phyloP scores from a whole-genome alignment of 2,797 vertebrate species.

The Amblyraja radiata region DNA sequence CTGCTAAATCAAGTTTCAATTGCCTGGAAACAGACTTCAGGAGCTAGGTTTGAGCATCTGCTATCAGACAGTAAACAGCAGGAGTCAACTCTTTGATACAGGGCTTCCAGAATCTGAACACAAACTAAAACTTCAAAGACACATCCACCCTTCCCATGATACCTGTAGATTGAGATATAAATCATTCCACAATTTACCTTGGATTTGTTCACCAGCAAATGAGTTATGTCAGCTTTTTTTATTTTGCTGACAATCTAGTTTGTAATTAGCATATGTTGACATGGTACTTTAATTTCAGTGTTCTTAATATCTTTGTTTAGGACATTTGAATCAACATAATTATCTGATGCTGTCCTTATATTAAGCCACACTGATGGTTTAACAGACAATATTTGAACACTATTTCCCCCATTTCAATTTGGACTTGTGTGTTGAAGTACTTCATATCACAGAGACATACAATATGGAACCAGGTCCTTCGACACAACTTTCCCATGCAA shows the following conservation, averaged over 20 bases:
- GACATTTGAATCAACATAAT: neutral
- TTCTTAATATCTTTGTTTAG: neutral
- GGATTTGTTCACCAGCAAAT: neutral
- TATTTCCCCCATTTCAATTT: neutral
- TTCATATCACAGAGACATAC: too few species aligned
- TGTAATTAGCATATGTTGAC: neutral
- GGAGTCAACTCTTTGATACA: neutral
- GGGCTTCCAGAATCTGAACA: neutral
- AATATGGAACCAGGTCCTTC: too few species aligned
- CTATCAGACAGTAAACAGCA: neutral
- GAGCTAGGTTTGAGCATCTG: neutral
- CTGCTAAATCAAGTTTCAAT: neutral
- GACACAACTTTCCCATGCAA: too few species aligned
- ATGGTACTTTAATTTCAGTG: neutral
- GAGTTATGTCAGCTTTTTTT: neutral
- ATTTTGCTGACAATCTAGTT: neutral
- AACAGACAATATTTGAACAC: neutral
- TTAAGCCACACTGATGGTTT: neutral
- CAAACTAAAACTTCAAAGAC: neutral
- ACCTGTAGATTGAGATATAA: neutral
- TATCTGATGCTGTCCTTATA: neutral
- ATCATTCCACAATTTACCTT: neutral
- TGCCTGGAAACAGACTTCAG: neutral
- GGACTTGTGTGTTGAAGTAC: neutral
- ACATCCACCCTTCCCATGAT: neutral